phyloP scores from a whole-genome alignment of 2,113 vertebrate genomes.

The Platysteira castanea region DNA sequence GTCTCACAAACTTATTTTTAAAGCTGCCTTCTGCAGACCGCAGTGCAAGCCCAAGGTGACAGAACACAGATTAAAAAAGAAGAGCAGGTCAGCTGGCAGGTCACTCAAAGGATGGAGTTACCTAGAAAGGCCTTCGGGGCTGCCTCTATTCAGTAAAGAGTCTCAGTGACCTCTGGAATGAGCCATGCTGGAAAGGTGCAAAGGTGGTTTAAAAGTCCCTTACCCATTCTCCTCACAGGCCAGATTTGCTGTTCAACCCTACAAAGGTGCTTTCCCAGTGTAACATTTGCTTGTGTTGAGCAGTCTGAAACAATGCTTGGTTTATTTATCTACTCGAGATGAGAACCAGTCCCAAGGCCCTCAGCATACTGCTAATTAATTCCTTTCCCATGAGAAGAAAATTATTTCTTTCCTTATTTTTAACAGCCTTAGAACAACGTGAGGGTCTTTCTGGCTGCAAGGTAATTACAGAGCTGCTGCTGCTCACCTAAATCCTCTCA shows the following conservation, averaged over 20 bases:
- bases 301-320: neutral
- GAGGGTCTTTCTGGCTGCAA: constrained; percentile 38
- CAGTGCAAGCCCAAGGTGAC: neutral
- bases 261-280: neutral
- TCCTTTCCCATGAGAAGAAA: constrained; percentile 30
- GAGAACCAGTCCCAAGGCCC: constrained; percentile 2
- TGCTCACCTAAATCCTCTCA: constrained; percentile 36
- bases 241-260: neutral
- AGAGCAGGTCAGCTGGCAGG: neutral
- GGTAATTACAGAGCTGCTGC: constrained; percentile 47
- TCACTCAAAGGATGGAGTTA: neutral
- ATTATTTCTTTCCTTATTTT: constrained; percentile 38
- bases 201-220: neutral
- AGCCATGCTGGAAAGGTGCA: neutral
- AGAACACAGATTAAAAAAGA: neutral
- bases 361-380: constrained; percentile 33
- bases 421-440: constrained; percentile 15
- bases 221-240: neutral
- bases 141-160: neutral
- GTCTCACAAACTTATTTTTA: neutral
- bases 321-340: constrained; percentile 40
- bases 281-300: neutral
- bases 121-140: neutral
- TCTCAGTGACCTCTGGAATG: neutral
- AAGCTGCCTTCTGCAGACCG: neutral